Evolutionary conservation across 1,140 invertebrate species (phyloP), one percentile per base, ranked within the genome.

Genomic region (Zaprionus inermis): DNA sequence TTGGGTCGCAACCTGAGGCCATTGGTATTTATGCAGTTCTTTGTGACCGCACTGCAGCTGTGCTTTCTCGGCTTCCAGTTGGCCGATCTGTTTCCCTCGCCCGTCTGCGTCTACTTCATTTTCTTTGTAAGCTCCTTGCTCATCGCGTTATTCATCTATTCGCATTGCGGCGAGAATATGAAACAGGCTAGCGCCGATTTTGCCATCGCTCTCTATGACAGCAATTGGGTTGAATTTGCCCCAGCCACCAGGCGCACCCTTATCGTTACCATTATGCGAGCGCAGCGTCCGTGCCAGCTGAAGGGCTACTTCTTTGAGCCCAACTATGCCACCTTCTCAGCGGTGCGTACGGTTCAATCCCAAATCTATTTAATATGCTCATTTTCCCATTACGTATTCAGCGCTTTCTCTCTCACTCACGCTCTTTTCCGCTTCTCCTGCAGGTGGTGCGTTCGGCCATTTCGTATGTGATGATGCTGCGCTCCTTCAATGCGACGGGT

Each of bases 391-490:
- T 56, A 11, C 18, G 24, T 68, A 54, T 54, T 41, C 24, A 18
- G 66, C 10, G 28, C 16, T 18, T 51, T 1, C 16, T 46, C 11
- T 12, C 1, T 54, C 6, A n/a, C 30, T 24, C 5, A n/a, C n/a
- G n/a, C n/a, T n/a, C 36, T 16, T 12, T n/a, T 32, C 0, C 38
- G 38, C n/a, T 54, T 69, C 10, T n/a, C 1, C 49, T 67, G 28
- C 59, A 88, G 84, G 88, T 88, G 52, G 74, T 89, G 4, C 84
- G 84, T 44, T 80, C 84, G 5, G 80, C 85, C 44, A 51, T 89
- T 56, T 89, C 84, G 5, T 88, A 88, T 46, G 73, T 88, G 32
- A 89, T 89, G 84, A 89, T 88, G 84, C 22, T 88, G 80, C 84
- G 84, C 38, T 76, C 80, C 3, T 84, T 88, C 28, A 88, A 80